A percentile compares a stretch with the other conserved stretches of the same genome.
phyloP scores from a whole-genome alignment of 1,140 invertebrate genomes.

The Camponotus floridanus region DNA sequence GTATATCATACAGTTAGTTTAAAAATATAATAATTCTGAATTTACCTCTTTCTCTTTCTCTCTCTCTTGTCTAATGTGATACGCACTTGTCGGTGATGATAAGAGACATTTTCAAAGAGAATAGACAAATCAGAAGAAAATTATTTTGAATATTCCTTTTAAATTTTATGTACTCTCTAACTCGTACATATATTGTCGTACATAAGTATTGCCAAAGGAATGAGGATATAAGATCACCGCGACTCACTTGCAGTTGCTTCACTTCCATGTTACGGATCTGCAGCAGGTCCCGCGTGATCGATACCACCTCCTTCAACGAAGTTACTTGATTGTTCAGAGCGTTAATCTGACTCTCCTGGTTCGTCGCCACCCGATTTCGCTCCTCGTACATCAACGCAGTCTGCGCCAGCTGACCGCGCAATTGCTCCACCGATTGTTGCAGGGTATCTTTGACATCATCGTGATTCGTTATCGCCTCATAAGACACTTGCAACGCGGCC shows the following conservation, averaged over 20 bases:
- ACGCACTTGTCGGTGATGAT: neutral
- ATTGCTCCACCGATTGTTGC: constrained; percentile 75
- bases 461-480: constrained; percentile 60
- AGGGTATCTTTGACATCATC: constrained; percentile 68
- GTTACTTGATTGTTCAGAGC: constrained; percentile 90
- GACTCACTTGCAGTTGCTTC: constrained; percentile 89
- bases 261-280: constrained; percentile 92
- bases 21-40: neutral
- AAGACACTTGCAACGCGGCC: constrained; percentile 62
- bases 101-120: neutral
- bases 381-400: constrained; percentile 79
- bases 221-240: neutral
- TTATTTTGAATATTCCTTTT: neutral
- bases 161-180: too few relatives aligned
- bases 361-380: constrained; percentile 78
- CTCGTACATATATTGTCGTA: neutral
- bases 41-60: too few relatives aligned
- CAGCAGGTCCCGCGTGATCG: constrained; percentile 92
- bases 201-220: neutral
- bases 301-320: constrained; percentile 92
- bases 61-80: neutral
- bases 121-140: neutral
- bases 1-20: neutral
- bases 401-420: constrained; percentile 77
- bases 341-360: constrained; percentile 91